Evolutionary conservation across 2,797 vertebrate species (phyloP), one percentile per base, ranked within the genome.

Genomic region (Ptychobarbus kaznakovi): DNA sequence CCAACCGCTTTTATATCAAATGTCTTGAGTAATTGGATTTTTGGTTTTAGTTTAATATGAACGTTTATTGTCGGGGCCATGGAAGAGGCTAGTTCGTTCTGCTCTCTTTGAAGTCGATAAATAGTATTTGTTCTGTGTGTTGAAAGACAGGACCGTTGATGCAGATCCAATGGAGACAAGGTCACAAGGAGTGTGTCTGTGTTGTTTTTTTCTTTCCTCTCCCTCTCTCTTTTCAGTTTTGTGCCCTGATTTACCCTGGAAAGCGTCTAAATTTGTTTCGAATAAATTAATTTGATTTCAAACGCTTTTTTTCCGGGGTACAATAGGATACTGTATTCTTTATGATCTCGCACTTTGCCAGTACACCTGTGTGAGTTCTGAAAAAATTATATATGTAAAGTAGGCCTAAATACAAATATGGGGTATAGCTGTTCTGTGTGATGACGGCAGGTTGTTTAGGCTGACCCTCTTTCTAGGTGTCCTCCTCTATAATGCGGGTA

Each of bases 401-500:
- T 15, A 80, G 40, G 8, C 42, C 42, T 44, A 9, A 20, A 72
- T 72, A 20, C 40, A 72, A 77, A 78, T 65, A 46, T 32, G 25
- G 15, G 40, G 51, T 61, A 78, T 73, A 80, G 85, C 69, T 63
- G 61, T 22, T 75, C 44, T 73, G 66, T 82, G 58, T 72, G 40
- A 75, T 86, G 80, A 42, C 76, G 86, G 28, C 65, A 84, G 84
- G 65, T 85, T 86, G 87, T 93, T 94, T 89, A 90, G 90, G 79
- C 81, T 91, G 86, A 72, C 90, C 92, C 91, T 94, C 92, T 90
- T 93, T 94, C 94, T 92, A 92, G 92, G 92, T 96, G 94, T 96
- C 95, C 93, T 91, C 94, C 88, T 94, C 94, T 93, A 94, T 96
- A 96, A 95, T 90, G 89, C 89, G 92, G 94, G 93, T 93, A 93